Evolutionary conservation across 2,888 invertebrate species (phyloP), one percentile per base, ranked within the genome.

Genomic region (Euzophera pinguis): DNA sequence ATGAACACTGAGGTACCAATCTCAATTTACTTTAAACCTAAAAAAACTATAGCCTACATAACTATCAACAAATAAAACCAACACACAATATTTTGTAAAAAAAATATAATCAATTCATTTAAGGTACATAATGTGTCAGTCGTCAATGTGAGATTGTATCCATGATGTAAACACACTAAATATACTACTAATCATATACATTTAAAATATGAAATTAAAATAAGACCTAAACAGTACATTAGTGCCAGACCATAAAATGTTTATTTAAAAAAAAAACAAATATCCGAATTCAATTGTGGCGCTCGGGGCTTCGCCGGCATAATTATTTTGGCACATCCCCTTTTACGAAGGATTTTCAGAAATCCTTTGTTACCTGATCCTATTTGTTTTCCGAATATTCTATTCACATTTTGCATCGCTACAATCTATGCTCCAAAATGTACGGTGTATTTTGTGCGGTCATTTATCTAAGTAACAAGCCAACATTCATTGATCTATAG

Each of bases 291-390:
- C 13, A 43, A 43, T 29, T 43, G 27, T 29, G 13, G 27, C 41
- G 41, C 43, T 29, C 29, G 13, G 13, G 43, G 43, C 13, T 29
- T 13, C 14, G 43, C 43, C 13, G 13, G 29, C 43, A 29, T 43
- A 43, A 43, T 43, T 43, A 43, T 43, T 43, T 43, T 29, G 29
- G 13, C 43, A 29, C 43, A 43, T 43, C 41, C 13, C 43, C 29
- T 43, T 43, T 43, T 29, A 43, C 12, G 43, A 13, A 41, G 29
- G 43, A 29, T 29, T 43, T 27, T 12, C 43, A 12, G 43, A 29
- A 43, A 43, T 29, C 43, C 43, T 43, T 43, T 43, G 43, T 43
- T 43, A 43, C 43, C 43, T 43, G 43, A 43, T 43, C 43, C 43
- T 43, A 43, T 43, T 43, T 43, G 43, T 43, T 43, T 29, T 27